Conservation (phyloP, 2,113 vertebrate species). For the Pantherophis guttatus region DNA sequence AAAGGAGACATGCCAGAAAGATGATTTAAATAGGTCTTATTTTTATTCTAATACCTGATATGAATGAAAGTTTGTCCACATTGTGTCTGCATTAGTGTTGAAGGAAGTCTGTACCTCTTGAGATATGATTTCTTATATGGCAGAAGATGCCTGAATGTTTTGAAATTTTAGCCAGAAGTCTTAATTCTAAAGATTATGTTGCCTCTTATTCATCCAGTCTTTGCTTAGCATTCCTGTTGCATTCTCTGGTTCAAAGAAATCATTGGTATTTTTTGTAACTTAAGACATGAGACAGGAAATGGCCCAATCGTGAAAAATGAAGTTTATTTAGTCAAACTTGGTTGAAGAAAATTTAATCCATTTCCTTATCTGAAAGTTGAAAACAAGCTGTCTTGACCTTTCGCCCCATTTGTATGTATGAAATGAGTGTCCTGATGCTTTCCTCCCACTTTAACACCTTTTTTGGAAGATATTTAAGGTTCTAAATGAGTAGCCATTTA, state of each 20-base stretch:
- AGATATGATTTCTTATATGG: not conserved
- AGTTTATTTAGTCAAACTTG: not conserved
- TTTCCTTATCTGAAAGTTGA: not conserved
- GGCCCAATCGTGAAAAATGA: not conserved
- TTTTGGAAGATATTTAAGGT: not conserved
- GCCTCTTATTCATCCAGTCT: not conserved
- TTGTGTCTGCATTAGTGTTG: not conserved
- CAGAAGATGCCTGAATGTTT: not conserved
- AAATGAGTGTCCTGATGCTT: not conserved
- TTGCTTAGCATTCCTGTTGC: not conserved
- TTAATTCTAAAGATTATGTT: not conserved
- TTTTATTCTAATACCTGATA: not conserved
- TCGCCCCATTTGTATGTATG: not conserved
- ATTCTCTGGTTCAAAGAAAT: not conserved
- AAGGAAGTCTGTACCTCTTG: not conserved
- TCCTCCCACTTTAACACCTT: not conserved
- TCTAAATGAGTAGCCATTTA: not conserved
- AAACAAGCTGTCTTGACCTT: not conserved
- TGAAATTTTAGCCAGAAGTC: not conserved
- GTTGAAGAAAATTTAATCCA: not conserved
- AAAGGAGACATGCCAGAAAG: constrained; percentile 28
- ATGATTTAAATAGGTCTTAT: constrained; percentile 26
- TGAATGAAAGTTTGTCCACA: not conserved
- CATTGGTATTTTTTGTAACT: not conserved
- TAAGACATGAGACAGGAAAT: not conserved